phyloP scores from a whole-genome alignment of 1,140 invertebrate genomes.

The Listronotus oregonensis region DNA sequence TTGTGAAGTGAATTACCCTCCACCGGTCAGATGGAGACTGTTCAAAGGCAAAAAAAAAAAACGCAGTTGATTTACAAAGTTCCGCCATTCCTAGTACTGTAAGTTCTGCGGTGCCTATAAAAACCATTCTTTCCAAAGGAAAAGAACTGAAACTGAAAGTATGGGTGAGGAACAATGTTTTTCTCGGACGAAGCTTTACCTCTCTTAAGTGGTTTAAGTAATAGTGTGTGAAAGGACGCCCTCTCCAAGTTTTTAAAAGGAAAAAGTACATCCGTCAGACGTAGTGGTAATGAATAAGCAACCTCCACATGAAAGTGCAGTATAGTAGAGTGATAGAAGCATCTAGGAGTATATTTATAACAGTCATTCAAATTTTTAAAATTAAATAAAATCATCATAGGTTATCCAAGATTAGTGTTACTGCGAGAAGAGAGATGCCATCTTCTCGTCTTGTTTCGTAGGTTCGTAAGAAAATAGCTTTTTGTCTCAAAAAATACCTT shows the following conservation, averaged over 20 bases:
- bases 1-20: conserved; percentile 28
- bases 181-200: conserved; percentile 62
- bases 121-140: conserved; percentile 59
- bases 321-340: conserved; percentile 15
- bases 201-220: conserved; percentile 61
- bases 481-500: too few relatives aligned
- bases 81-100: conserved; percentile 28
- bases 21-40: conserved; percentile 43
- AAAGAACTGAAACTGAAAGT: conserved; percentile 33
- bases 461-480: too few relatives aligned
- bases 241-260: conserved; percentile 63
- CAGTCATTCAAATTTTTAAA: neutral
- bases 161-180: conserved; percentile 49
- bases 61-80: conserved; percentile 29
- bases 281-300: conserved; percentile 36
- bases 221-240: conserved; percentile 58
- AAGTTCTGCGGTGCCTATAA: conserved; percentile 43
- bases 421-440: too few relatives aligned
- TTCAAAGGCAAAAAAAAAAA: conserved; percentile 40
- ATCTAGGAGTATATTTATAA: neutral
- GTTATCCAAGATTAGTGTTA: too few relatives aligned
- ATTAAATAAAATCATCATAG: neutral
- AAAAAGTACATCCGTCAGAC: conserved; percentile 63
- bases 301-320: conserved; percentile 40
- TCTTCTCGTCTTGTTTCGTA: too few relatives aligned